Percentiles rank a stretch among this genome's conserved stretches.
Evolutionary conservation across 2,113 vertebrate species (phyloP).

Genomic region (Phylloscopus trochiloides): DNA sequence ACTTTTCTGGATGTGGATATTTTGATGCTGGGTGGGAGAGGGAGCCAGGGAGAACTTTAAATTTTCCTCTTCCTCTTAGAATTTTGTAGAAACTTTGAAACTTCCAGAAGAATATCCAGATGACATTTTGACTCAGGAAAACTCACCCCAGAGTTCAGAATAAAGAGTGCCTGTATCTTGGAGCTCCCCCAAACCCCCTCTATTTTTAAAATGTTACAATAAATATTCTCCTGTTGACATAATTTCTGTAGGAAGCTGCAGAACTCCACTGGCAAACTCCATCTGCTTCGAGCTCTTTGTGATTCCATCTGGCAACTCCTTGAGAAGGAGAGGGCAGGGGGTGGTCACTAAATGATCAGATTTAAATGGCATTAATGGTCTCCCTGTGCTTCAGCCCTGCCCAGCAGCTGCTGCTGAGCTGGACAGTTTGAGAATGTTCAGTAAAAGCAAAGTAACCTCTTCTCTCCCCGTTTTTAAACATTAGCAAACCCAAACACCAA

Average conservation of each 20-base stretch:
- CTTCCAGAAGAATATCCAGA: neutral
- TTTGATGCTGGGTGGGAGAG: neutral
- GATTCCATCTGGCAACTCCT: neutral
- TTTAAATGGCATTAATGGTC: neutral
- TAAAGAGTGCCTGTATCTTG: neutral
- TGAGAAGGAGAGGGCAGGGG: neutral
- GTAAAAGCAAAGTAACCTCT: neutral
- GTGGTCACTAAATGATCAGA: neutral
- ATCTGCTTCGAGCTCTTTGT: neutral
- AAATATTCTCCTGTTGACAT: neutral
- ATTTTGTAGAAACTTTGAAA: neutral
- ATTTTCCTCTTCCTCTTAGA: neutral
- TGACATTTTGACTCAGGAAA: neutral
- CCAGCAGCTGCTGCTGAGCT: neutral
- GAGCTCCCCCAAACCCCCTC: neutral
- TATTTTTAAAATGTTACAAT: neutral
- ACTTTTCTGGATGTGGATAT: fast-evolving
- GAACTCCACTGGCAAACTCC: neutral
- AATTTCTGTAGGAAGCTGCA: neutral
- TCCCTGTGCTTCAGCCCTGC: neutral
- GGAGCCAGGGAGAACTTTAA: neutral
- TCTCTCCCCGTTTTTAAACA: neutral
- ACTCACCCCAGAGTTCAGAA: neutral
- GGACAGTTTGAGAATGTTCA: fast-evolving
- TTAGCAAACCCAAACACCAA: neutral